Conservation (phyloP, 92 coral and sea anemone genomes). For the Epizoanthus scotinus region DNA sequence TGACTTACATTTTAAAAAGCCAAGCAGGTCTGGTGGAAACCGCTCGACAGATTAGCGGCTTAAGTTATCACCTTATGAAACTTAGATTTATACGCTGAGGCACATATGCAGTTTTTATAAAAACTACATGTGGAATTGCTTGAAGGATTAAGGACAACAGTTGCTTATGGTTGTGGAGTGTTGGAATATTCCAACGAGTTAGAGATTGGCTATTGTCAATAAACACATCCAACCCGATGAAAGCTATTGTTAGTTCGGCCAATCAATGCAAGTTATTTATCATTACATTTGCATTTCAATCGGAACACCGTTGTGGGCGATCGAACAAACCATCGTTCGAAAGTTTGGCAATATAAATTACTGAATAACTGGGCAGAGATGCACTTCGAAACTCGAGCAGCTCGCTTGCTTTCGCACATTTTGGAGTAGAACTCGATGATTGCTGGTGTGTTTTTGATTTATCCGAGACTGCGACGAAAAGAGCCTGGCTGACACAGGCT, state of each 20-base stretch:
- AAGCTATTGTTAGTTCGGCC: slow-evolving; percentile 25
- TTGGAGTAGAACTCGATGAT: slow-evolving; percentile 21
- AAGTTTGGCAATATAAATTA: slow-evolving; percentile 34
- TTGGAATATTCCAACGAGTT: not conserved
- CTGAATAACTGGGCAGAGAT: slow-evolving; percentile 14
- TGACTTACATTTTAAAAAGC: too few relatives aligned
- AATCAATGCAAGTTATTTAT: slow-evolving; percentile 6
- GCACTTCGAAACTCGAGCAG: slow-evolving; percentile 22
- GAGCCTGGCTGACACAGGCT: slow-evolving; percentile 10
- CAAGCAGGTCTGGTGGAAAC: too few relatives aligned
- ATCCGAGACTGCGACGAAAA: slow-evolving; percentile 7
- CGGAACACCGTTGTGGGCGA: not conserved
- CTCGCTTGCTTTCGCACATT: slow-evolving; percentile 9
- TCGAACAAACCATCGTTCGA: slow-evolving; percentile 18
- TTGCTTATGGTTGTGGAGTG: slow-evolving; percentile 1
- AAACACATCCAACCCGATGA: slow-evolving; percentile 20
- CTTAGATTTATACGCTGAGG: too few relatives aligned
- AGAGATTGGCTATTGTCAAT: slow-evolving; percentile 4
- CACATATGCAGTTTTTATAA: too few relatives aligned
- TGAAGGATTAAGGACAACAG: slow-evolving; percentile 30
- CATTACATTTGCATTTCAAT: slow-evolving; percentile 11
- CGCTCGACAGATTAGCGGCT: too few relatives aligned
- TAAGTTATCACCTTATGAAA: too few relatives aligned
- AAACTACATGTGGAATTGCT: slow-evolving; percentile 22
- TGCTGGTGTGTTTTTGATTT: slow-evolving; percentile 24